phyloP scores from a whole-genome alignment of 2,888 invertebrate species.

The Torymus texanus region DNA sequence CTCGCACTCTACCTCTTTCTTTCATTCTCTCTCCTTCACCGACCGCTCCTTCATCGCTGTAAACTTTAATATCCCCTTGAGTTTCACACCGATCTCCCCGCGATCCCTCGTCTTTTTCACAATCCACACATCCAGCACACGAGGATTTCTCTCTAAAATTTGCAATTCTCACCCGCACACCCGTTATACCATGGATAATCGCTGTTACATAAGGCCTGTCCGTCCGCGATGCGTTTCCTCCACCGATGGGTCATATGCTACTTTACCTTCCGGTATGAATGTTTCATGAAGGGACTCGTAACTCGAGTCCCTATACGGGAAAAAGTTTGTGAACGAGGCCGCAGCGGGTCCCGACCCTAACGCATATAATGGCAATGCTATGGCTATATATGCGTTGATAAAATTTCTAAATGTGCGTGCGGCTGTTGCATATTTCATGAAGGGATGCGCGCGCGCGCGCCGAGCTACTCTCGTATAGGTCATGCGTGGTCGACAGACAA shows the following conservation, averaged over 20 bases:
- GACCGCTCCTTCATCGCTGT: background rate
- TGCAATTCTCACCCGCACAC: constrained; percentile 36
- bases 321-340: background rate
- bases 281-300: constrained; percentile 31
- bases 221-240: no score
- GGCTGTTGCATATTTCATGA: no score
- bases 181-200: background rate
- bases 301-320: constrained; percentile 1
- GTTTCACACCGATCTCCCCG: background rate
- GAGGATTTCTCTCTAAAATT: constrained; percentile 22
- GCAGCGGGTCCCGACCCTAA: no score
- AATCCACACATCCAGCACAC: background rate
- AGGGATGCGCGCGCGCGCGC: no score
- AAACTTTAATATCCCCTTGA: constrained; percentile 46
- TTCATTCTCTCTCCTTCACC: background rate
- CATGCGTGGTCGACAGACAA: no score
- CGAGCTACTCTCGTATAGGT: no score
- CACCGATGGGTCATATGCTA: no score
- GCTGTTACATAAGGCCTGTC: background rate
- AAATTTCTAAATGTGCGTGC: no score
- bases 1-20: background rate
- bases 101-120: constrained; percentile 17
- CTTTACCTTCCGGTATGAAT: background rate
- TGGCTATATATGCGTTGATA: no score
- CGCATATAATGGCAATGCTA: no score